These are phyloP conservation scores for Drosophila navojoa DNA, from an alignment of 1,140 invertebrate species.

Conservation along the genomic window DNA sequence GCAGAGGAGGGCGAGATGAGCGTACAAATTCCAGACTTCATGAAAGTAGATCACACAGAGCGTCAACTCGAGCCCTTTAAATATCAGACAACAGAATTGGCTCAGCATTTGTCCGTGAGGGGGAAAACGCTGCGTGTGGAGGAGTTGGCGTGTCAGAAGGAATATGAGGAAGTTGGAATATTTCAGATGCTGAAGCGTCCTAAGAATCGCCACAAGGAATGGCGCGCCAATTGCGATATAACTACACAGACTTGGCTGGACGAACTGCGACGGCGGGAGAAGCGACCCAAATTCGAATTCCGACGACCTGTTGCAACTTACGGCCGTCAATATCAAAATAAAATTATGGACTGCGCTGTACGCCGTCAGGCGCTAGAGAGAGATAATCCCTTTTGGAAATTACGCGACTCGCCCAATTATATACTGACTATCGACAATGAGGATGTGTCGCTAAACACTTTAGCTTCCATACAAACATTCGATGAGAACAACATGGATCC, in stretches of 20 bases:
- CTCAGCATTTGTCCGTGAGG: conserved; percentile 29
- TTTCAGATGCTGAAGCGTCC: conserved; percentile 23
- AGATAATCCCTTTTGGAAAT: conserved; percentile 48
- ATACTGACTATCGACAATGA: conserved; percentile 36
- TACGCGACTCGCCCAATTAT: conserved; percentile 29
- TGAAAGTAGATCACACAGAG: conserved; percentile 65
- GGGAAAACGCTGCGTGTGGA: conserved; percentile 35
- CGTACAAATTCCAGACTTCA: conserved; percentile 57
- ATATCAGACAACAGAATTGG: conserved; percentile 35
- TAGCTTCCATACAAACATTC: conserved; percentile 55
- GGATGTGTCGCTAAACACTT: conserved; percentile 32
- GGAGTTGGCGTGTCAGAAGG: conserved; percentile 41
- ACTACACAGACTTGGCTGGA: conserved; percentile 43
- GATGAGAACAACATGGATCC: conserved; percentile 59
- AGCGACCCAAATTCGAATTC: conserved; percentile 47
- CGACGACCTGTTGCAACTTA: conserved; percentile 37
- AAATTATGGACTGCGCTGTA: not conserved
- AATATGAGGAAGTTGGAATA: conserved; percentile 52
- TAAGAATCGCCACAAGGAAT: conserved; percentile 7
- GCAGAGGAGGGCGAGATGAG: conserved; percentile 20
- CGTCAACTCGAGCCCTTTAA: conserved; percentile 62
- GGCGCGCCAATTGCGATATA: conserved; percentile 57
- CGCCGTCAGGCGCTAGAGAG: conserved; percentile 26
- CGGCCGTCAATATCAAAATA: conserved; percentile 34
- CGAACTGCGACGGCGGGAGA: conserved; percentile 33